Base-by-base conservation (phyloP, 2,888 invertebrate species). In the Meghimatium bilineatum region DNA sequence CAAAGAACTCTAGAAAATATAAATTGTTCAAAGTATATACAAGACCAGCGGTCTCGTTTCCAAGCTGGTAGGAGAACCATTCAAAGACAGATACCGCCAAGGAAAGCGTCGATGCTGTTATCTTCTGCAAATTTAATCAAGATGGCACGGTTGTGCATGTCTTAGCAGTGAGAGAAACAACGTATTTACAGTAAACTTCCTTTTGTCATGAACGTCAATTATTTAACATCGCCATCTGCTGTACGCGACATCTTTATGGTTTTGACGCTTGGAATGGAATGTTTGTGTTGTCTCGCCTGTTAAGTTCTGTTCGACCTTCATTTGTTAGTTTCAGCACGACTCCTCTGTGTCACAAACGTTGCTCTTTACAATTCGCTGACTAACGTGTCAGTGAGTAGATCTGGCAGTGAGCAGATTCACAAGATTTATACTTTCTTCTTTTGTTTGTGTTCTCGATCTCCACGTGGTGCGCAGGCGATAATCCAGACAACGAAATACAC, bases 11-110 rank as follows among this genome's bases (percentile, higher is more conserved):
- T 17, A 52, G 26, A 34, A 34, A 44, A 2, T 32, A 75, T 75
- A 75, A 75, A 75, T 75, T 75, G 56, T 20, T 23, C 32, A 29
- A 52, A 75, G 32, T 75, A 75, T 75, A 75, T 44, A 75, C 32
- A 52, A 6, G 56, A 23, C 44, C 3, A 72, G 38, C 72, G 8
- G n/a, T 44, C 44, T 44, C 44, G 38, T 44, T 23, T 44, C 44
- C n/a, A 23, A 44, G 44, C 72, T 10, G 38, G 14, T 14, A 38
- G 26, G 44, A 14, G 72, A 44, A n/a, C 6, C 10, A 44, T 10
- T n/a, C 10, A 72, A 44, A n/a, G 75, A 52, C 56, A 52, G 52
- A 52, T 52, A 74, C 74, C 26, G 38, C n/a, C 36, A 49, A 17
- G n/a, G n/a, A 8, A 1, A 23, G 1, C 29, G 8, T 38, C 3